These are phyloP conservation scores for Trichonephila clavipes DNA, from an alignment of 1,140 invertebrate genomes.

Conservation along the genomic window DNA sequence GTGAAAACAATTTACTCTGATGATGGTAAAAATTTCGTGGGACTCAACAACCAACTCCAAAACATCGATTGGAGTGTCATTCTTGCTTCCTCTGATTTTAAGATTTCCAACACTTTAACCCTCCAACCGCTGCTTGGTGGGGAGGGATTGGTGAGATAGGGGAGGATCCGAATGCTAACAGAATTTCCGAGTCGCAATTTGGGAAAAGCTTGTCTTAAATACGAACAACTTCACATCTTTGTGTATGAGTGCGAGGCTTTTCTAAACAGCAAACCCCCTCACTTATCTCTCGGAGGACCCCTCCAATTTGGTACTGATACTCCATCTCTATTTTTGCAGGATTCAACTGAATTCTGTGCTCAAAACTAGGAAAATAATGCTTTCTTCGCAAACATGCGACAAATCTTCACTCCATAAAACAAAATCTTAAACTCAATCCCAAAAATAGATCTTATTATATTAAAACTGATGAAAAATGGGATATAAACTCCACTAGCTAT, in stretches of 20 bases:
- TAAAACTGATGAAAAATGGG: too few species aligned
- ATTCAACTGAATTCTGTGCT: neutral
- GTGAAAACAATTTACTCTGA: conserved; percentile 66
- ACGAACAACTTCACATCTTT: conserved; percentile 77
- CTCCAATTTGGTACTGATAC: conserved; percentile 78
- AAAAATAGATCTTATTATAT: too few species aligned
- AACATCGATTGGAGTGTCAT: conserved; percentile 41
- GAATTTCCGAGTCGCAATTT: conserved; percentile 68
- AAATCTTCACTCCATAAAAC: too few species aligned
- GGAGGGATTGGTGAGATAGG: neutral
- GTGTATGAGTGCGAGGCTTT: conserved; percentile 79
- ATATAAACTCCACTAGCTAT: too few species aligned
- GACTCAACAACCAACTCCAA: conserved; percentile 5
- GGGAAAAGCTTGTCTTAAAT: neutral
- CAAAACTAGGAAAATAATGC: neutral
- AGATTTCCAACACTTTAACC: neutral
- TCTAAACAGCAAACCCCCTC: conserved; percentile 80
- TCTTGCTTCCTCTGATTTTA: neutral
- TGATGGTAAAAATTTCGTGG: conserved; percentile 65
- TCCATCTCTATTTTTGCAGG: conserved; percentile 73
- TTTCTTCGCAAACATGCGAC: too few species aligned
- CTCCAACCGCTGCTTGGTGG: conserved; percentile 16
- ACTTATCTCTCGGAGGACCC: conserved; percentile 79
- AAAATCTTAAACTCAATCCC: too few species aligned
- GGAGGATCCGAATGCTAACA: conserved; percentile 57